Conservation (phyloP, 1,140 invertebrate genomes). For the Goniozus legneri region DNA sequence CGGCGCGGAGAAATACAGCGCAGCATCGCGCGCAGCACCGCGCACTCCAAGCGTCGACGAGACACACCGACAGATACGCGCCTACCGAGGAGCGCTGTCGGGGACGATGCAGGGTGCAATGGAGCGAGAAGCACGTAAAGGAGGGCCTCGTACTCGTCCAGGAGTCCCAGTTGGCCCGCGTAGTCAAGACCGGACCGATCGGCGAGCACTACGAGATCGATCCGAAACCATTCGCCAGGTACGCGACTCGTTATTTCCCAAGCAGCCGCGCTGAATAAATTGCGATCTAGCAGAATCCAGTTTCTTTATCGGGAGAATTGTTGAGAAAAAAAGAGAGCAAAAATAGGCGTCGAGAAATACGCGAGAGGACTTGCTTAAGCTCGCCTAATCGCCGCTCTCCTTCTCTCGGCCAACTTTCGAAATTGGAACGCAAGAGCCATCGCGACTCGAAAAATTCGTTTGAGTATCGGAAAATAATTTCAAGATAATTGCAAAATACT, state of each 20-base stretch:
- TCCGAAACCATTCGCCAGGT: constrained; percentile 51
- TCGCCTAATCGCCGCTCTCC: no score
- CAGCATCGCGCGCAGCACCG: constrained; percentile 40
- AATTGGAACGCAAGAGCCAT: no score
- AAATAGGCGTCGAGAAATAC: no score
- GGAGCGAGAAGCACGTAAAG: constrained; percentile 52
- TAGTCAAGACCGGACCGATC: constrained; percentile 50
- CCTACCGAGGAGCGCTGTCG: constrained; percentile 35
- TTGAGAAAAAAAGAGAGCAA: neutral
- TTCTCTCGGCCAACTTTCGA: no score
- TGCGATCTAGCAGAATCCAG: no score
- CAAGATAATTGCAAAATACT: no score
- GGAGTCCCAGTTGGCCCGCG: constrained; percentile 46
- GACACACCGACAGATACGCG: constrained; percentile 16
- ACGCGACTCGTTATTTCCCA: no score
- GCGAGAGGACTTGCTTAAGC: no score
- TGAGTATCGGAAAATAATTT: no score
- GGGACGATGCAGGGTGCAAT: constrained; percentile 48
- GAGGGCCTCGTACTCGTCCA: constrained; percentile 50
- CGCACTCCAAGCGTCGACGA: constrained; percentile 29
- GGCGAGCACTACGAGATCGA: constrained; percentile 50
- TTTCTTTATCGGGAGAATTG: constrained; percentile 4
- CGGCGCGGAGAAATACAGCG: constrained; percentile 42
- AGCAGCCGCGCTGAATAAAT: no score
- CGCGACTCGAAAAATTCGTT: no score